Conservation (phyloP, 2,888 invertebrate species). For the Torymus auratus region DNA sequence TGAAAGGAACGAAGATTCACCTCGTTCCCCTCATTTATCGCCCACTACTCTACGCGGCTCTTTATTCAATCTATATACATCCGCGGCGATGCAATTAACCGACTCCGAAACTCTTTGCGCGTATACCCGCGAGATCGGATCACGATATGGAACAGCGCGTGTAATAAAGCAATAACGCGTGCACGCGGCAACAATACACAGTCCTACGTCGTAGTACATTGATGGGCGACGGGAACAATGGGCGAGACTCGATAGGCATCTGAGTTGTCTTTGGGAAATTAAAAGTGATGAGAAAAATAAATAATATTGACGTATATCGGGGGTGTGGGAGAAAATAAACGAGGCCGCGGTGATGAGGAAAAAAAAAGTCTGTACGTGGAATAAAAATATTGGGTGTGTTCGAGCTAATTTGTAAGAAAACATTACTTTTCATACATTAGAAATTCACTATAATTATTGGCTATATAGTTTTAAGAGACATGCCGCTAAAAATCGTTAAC, state of each 20-base stretch:
- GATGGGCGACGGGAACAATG: conserved; percentile 58
- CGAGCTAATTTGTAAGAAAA: too few relatives aligned
- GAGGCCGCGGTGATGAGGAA: background rate
- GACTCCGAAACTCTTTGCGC: background rate
- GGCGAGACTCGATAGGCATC: conserved; percentile 69
- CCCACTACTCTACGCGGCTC: background rate
- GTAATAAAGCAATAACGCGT: conserved; percentile 59
- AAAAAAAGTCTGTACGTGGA: background rate
- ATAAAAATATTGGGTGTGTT: background rate
- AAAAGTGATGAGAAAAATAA: conserved; percentile 76
- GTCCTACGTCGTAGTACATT: conserved; percentile 51
- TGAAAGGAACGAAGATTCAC: conserved; percentile 1
- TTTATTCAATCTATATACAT: conserved; percentile 45
- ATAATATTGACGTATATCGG: conserved; percentile 62
- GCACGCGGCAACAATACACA: conserved; percentile 53
- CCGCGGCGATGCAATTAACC: conserved; percentile 70
- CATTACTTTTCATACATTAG: too few relatives aligned
- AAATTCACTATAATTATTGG: too few relatives aligned
- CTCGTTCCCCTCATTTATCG: background rate
- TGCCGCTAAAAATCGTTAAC: too few relatives aligned
- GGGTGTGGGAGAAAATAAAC: conserved; percentile 49
- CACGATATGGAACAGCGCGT: conserved; percentile 65
- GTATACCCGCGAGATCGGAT: conserved; percentile 67
- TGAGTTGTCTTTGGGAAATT: conserved; percentile 73
- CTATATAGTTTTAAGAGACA: too few relatives aligned